phyloP scores from a whole-genome alignment of 2,888 invertebrate species.

The Thysanoteuthis rhombus region DNA sequence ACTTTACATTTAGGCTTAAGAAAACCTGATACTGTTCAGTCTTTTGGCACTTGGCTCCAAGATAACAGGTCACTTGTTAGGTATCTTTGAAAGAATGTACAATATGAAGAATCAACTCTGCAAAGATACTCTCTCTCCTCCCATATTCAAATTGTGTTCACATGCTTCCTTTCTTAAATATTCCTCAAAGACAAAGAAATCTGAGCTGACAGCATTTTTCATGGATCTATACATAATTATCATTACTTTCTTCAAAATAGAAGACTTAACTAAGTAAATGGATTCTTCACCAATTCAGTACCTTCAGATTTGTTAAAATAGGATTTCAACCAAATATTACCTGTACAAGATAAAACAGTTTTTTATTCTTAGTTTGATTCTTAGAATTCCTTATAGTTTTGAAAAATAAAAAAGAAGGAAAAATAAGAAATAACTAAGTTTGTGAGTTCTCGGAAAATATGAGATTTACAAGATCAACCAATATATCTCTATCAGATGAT shows the following conservation, averaged over 20 bases:
- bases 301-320: background rate
- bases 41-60: background rate
- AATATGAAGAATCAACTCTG: background rate
- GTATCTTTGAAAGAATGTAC: background rate
- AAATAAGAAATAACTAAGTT: background rate
- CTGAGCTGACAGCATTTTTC: no score
- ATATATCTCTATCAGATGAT: no score
- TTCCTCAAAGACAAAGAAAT: no score
- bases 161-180: no score
- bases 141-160: background rate
- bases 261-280: background rate
- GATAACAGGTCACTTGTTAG: background rate
- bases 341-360: background rate
- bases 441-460: background rate
- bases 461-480: background rate
- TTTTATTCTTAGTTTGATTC: background rate
- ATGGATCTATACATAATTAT: background rate
- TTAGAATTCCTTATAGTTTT: background rate
- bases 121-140: background rate
- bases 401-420: background rate
- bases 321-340: background rate
- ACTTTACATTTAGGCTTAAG: no score
- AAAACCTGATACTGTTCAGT: no score
- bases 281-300: background rate
- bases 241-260: background rate